A percentile compares a stretch with the other conserved stretches of the same genome.
These are phyloP conservation scores for Intellagama lesueurii DNA, from an alignment of 2,797 vertebrate species.

Conservation along the genomic window DNA sequence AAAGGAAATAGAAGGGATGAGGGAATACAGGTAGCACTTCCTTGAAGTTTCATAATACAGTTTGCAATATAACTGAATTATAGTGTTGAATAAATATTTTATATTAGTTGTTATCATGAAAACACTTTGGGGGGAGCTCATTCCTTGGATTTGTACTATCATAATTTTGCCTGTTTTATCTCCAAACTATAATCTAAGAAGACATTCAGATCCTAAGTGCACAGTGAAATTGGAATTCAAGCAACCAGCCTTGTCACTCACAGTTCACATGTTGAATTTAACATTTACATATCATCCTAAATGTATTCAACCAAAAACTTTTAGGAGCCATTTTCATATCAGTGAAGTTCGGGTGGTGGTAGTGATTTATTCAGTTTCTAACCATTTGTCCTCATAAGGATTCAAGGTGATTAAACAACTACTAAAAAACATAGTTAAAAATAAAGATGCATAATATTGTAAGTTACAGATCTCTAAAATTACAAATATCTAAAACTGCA, in stretches of 20 bases:
- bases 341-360: no score
- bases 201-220: background rate
- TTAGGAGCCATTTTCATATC: no score
- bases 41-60: slow-evolving; percentile 26
- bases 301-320: no score
- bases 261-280: background rate
- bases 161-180: slow-evolving; percentile 24
- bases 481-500: no score
- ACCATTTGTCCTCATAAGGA: no score
- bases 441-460: no score
- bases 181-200: background rate
- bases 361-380: no score
- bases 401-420: no score
- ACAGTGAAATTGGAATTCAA: background rate
- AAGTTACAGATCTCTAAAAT: no score
- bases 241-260: background rate
- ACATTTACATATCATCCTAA: no score
- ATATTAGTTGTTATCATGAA: slow-evolving; percentile 46
- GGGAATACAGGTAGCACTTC: slow-evolving; percentile 82
- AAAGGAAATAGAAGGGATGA: slow-evolving; percentile 79
- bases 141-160: slow-evolving; percentile 21
- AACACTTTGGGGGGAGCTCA: slow-evolving; percentile 30
- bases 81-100: slow-evolving; percentile 40
- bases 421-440: no score
- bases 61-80: slow-evolving; percentile 13